A percentile compares a stretch with the other conserved stretches of the same genome.
Evolutionary conservation across 2,113 vertebrate species (phyloP).

Genomic region (Pholis gunnellus): DNA sequence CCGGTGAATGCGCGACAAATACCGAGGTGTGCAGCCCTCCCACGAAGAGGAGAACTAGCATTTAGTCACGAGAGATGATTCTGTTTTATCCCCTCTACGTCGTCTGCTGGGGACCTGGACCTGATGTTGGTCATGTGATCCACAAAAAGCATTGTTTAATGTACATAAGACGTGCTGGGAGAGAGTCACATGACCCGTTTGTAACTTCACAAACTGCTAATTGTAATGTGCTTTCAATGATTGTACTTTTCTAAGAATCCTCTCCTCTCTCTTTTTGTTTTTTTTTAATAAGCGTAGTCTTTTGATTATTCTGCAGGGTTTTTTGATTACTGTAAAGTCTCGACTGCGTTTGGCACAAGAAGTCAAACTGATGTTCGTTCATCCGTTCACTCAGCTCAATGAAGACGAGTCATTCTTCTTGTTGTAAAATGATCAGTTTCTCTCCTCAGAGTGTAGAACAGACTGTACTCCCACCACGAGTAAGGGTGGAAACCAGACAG

Average conservation of each 20-base stretch:
- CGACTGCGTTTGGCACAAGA: conserved; percentile 43
- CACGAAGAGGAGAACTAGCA: conserved; percentile 31
- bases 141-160: conserved; percentile 45
- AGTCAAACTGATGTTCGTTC: conserved; percentile 32
- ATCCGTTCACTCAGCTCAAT: conserved; percentile 12
- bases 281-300: conserved; percentile 54
- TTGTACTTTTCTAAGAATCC: conserved; percentile 77
- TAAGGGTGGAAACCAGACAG: not conserved
- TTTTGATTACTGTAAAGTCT: conserved; percentile 64
- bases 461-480: not conserved
- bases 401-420: conserved; percentile 17
- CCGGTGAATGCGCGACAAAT: conserved; percentile 7
- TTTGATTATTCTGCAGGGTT: conserved; percentile 54
- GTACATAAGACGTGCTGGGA: conserved; percentile 53
- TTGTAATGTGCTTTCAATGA: conserved; percentile 72
- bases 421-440: conserved; percentile 20
- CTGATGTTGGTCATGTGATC: conserved; percentile 66
- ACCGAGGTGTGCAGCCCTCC: conserved; percentile 41
- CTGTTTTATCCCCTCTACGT: conserved; percentile 31
- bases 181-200: conserved; percentile 62
- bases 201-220: conserved; percentile 65
- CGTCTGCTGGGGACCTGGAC: conserved; percentile 52
- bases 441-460: conserved; percentile 3
- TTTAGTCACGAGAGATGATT: conserved; percentile 33
- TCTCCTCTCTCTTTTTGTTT: conserved; percentile 32